phyloP scores from a whole-genome alignment of 2,113 vertebrate genomes.

The Mola mola region DNA sequence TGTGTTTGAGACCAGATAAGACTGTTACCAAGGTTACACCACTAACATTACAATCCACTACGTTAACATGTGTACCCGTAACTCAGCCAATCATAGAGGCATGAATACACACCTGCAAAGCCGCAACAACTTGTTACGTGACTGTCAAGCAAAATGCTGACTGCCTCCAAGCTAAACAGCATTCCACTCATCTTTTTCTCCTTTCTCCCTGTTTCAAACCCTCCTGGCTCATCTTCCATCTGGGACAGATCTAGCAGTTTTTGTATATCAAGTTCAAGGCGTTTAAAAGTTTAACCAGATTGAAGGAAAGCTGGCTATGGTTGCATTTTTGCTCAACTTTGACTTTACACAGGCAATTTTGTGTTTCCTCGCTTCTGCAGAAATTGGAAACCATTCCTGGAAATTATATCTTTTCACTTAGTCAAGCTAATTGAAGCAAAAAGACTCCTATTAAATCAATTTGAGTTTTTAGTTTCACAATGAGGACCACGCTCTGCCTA shows the following conservation, averaged over 20 bases:
- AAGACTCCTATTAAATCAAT: neutral
- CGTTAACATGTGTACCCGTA: conserved; percentile 9
- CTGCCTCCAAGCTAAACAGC: conserved; percentile 23
- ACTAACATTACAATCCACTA: conserved; percentile 37
- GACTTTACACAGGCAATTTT: conserved; percentile 11
- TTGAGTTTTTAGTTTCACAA: neutral
- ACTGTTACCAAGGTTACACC: conserved; percentile 16
- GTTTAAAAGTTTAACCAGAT: conserved; percentile 10
- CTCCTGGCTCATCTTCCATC: neutral
- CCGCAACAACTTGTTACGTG: neutral
- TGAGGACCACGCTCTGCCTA: too few species aligned
- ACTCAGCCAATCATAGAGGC: conserved; percentile 14
- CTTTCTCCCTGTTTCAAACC: neutral
- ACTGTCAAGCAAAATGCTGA: conserved; percentile 23
- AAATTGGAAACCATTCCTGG: neutral
- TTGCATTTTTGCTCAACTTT: neutral
- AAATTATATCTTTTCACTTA: neutral
- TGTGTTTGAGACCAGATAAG: conserved; percentile 56
- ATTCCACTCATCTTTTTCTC: conserved; percentile 19
- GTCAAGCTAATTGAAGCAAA: neutral
- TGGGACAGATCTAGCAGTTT: neutral
- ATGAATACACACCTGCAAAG: conserved; percentile 2
- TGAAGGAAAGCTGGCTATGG: neutral
- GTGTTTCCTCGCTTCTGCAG: conserved; percentile 5
- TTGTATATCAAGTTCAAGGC: conserved; percentile 6